phyloP scores from a whole-genome alignment of 2,797 vertebrate genomes.

The Knipowitschia caucasica region DNA sequence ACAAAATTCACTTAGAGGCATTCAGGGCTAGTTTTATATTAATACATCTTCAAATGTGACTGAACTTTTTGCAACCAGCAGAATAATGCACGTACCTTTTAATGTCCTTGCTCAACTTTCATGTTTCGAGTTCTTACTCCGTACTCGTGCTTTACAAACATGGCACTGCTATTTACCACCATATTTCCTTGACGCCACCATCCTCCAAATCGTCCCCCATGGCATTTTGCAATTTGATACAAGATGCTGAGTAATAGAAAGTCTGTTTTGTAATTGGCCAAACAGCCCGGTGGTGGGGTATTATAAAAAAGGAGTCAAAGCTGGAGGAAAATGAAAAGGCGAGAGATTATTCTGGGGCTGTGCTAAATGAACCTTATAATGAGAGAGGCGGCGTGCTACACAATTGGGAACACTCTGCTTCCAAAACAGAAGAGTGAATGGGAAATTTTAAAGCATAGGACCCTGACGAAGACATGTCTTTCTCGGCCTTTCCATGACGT shows the following conservation, averaged over 20 bases:
- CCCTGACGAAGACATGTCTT: conserved; percentile 6
- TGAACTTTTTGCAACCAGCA: conserved; percentile 27
- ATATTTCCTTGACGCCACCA: conserved; percentile 31
- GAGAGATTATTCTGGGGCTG: conserved; percentile 56
- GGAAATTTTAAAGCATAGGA: conserved; percentile 11
- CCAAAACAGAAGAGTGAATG: conserved; percentile 32
- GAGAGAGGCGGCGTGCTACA: conserved; percentile 43
- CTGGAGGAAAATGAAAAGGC: conserved; percentile 58
- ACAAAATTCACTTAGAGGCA: conserved; percentile 39
- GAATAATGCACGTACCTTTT: conserved; percentile 41
- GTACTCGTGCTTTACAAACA: conserved; percentile 2
- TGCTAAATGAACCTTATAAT: conserved; percentile 64
- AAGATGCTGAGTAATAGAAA: conserved; percentile 85
- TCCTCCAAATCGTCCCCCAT: conserved; percentile 68
- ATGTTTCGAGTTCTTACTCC: background rate
- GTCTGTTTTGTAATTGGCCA: conserved; percentile 84
- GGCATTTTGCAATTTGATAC: conserved; percentile 80
- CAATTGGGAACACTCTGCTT: conserved; percentile 39
- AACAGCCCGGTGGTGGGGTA: conserved; percentile 48
- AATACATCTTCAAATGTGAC: conserved; percentile 19
- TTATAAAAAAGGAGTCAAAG: conserved; percentile 50
- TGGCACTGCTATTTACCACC: conserved; percentile 40
- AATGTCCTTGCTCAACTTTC: conserved; percentile 26
- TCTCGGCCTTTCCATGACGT: conserved; percentile 30
- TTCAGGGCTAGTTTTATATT: conserved; percentile 10